Evolutionary conservation across 2,113 vertebrate species (phyloP).

Genomic region (Murina feae): DNA sequence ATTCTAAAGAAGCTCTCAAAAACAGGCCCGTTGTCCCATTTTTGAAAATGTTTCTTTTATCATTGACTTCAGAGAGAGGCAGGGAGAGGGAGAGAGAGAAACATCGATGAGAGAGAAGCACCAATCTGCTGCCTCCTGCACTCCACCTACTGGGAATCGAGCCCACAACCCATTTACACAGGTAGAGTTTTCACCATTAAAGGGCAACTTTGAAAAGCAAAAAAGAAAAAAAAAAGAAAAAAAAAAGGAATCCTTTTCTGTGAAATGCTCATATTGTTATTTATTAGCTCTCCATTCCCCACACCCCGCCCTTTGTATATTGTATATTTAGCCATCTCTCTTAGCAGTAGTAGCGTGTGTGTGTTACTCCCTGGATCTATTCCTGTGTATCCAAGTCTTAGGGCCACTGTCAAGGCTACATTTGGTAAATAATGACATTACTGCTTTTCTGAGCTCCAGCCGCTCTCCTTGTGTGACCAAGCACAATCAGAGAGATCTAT

Average conservation of each 20-base stretch:
- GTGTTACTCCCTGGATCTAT: too few relatives aligned
- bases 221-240: background rate
- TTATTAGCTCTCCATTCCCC: background rate
- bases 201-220: background rate
- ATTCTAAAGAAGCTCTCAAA: background rate
- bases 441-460: background rate
- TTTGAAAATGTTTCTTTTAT: background rate
- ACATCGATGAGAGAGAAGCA: too few relatives aligned
- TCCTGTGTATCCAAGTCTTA: background rate
- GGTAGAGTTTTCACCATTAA: background rate
- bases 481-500: background rate
- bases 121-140: too few relatives aligned
- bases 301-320: background rate
- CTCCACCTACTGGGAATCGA: too few relatives aligned
- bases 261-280: background rate
- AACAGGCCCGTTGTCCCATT: background rate
- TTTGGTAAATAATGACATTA: background rate
- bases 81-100: too few relatives aligned
- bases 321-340: background rate
- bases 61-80: too few relatives aligned
- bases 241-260: background rate
- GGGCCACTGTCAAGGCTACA: background rate
- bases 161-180: background rate
- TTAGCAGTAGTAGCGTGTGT: rapidly evolving
- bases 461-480: background rate